These are phyloP conservation scores for Drosophila melanica DNA, from an alignment of 1,140 invertebrate species.

Conservation along the genomic window DNA sequence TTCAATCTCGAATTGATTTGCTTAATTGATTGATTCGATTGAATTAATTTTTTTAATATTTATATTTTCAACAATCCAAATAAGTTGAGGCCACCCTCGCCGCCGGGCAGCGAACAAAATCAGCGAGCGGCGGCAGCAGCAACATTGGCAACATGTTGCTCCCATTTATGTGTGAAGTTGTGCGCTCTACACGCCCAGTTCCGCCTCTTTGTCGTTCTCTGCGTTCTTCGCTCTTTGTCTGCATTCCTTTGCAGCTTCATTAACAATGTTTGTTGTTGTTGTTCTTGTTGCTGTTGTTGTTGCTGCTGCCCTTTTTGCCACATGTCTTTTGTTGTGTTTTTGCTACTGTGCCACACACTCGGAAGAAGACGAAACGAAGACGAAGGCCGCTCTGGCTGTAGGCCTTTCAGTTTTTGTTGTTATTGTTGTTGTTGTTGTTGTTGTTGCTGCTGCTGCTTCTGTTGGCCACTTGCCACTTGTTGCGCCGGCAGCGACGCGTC, in stretches of 20 bases:
- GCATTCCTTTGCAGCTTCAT: slow-evolving; percentile 81
- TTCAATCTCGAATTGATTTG: no score
- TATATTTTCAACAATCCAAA: not conserved
- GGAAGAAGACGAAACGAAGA: slow-evolving; percentile 22
- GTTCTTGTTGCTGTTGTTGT: slow-evolving; percentile 42
- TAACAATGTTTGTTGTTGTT: slow-evolving; percentile 71
- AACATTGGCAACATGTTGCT: slow-evolving; percentile 72
- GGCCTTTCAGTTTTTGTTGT: slow-evolving; percentile 66
- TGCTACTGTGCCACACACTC: slow-evolving; percentile 77
- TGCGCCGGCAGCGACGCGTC: slow-evolving; percentile 34
- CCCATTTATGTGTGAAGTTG: slow-evolving; percentile 81
- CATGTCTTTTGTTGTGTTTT: slow-evolving; percentile 66
- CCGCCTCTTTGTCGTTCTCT: slow-evolving; percentile 44
- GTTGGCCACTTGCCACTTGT: slow-evolving; percentile 51
- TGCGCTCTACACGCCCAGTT: slow-evolving; percentile 44
- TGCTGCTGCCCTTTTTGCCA: slow-evolving; percentile 70
- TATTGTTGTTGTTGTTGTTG: slow-evolving; percentile 15
- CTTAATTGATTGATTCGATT: no score
- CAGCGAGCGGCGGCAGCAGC: slow-evolving; percentile 10
- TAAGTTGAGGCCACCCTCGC: slow-evolving; percentile 9
- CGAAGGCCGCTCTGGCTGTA: slow-evolving; percentile 34
- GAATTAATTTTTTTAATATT: no score
- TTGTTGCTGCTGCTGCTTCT: slow-evolving; percentile 22
- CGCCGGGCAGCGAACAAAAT: slow-evolving; percentile 8
- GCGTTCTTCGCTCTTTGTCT: slow-evolving; percentile 49